Evolutionary conservation across 2,113 vertebrate genomes (phyloP).

Genomic region (Herpetotheres cachinnans): DNA sequence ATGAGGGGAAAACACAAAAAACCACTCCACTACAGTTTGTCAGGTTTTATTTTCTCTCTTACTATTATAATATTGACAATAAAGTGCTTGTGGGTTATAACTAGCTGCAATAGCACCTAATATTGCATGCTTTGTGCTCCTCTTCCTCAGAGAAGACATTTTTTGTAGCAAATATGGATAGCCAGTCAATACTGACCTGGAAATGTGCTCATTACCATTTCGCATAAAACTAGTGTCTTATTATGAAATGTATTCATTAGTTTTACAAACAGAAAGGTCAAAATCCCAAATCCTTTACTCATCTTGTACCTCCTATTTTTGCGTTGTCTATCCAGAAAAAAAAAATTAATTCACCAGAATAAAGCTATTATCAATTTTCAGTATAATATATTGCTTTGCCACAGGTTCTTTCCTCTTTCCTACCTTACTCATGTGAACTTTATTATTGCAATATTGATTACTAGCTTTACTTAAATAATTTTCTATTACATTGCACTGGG

Average conservation of each 20-base stretch:
- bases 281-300: neutral
- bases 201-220: neutral
- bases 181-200: neutral
- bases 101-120: neutral
- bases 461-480: neutral
- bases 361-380: neutral
- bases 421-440: neutral
- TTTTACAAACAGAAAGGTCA: neutral
- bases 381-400: neutral
- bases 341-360: neutral
- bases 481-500: no score
- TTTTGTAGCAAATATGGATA: neutral
- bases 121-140: neutral
- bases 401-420: neutral
- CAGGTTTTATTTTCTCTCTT: neutral
- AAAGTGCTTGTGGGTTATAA: neutral
- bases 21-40: fast-evolving
- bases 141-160: neutral
- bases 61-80: neutral
- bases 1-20: neutral
- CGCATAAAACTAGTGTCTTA: neutral
- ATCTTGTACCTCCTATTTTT: neutral
- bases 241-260: neutral
- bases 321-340: neutral
- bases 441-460: neutral